Percentiles rank a stretch among this genome's conserved stretches.
phyloP scores from a whole-genome alignment of 2,797 vertebrate species.

The Serranus cabrilla region DNA sequence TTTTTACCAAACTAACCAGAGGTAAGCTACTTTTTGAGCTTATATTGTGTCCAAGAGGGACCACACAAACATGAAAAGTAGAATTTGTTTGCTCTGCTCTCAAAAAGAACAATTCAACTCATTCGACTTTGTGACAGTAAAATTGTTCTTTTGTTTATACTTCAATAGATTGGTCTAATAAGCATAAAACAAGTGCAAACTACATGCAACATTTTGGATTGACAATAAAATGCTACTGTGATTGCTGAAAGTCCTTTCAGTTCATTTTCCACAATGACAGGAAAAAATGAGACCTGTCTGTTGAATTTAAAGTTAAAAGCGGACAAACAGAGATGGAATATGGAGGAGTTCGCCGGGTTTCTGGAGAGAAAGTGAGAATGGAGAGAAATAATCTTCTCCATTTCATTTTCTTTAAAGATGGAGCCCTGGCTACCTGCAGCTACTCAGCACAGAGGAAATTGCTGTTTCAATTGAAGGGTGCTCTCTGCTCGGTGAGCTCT shows the following conservation, averaged over 20 bases:
- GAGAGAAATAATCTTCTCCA: constrained; percentile 29
- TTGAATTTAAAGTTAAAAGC: constrained; percentile 32
- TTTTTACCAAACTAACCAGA: not conserved
- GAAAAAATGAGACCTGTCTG: constrained; percentile 9
- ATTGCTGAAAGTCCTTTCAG: not conserved
- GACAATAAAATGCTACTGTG: not conserved
- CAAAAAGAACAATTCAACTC: not conserved
- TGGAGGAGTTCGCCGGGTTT: constrained; percentile 18
- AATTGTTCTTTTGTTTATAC: not conserved
- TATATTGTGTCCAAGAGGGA: not conserved
- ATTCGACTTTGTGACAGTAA: too few relatives aligned
- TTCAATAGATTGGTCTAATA: not conserved
- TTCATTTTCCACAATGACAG: constrained; percentile 27
- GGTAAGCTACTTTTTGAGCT: not conserved
- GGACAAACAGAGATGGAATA: constrained; percentile 11
- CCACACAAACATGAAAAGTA: not conserved
- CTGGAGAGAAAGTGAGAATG: constrained; percentile 24
- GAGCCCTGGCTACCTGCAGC: constrained; percentile 42
- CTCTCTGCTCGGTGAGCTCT: constrained; percentile 26
- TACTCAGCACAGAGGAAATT: constrained; percentile 49
- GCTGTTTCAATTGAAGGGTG: constrained; percentile 50
- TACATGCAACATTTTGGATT: not conserved
- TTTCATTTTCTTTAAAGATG: constrained; percentile 46
- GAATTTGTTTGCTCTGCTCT: not conserved
- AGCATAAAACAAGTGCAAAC: not conserved